phyloP scores from a whole-genome alignment of 2,113 vertebrate species.

The Cinclus cinclus region DNA sequence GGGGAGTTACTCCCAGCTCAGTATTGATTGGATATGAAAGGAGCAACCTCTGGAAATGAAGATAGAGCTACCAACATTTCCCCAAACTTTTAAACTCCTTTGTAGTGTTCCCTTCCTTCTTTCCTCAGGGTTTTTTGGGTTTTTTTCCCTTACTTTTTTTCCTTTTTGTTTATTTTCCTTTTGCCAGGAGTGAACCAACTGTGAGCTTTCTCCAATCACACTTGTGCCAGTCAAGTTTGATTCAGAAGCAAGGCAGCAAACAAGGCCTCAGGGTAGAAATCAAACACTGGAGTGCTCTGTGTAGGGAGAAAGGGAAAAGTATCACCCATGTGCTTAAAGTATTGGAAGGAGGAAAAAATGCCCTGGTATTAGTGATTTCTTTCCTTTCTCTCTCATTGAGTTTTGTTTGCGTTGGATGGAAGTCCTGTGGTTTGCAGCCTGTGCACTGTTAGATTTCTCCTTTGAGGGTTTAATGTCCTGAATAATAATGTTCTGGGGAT shows the following conservation, averaged over 20 bases:
- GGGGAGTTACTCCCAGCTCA: not conserved
- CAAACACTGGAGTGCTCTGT: not conserved
- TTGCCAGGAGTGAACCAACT: not conserved
- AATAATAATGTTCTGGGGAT: not conserved
- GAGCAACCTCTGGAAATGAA: not conserved
- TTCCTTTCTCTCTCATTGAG: not conserved
- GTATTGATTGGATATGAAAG: not conserved
- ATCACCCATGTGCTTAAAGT: not conserved
- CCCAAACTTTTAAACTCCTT: not conserved
- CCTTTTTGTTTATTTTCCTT: not conserved
- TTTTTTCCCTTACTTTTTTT: rapidly evolving
- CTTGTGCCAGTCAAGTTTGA: not conserved
- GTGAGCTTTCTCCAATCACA: not conserved
- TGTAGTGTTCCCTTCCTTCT: not conserved
- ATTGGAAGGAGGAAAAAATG: not conserved
- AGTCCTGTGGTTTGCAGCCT: not conserved
- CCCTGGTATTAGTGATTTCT: not conserved
- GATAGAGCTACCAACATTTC: not conserved
- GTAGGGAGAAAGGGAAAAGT: not conserved
- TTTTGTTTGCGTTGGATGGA: not conserved
- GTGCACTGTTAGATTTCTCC: not conserved
- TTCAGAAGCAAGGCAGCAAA: not conserved
- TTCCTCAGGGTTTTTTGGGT: rapidly evolving
- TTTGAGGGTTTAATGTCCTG: not conserved
- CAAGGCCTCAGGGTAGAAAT: not conserved